Evolutionary conservation across 1,140 invertebrate genomes (phyloP).

Genomic region (Tyrophagus putrescentiae): DNA sequence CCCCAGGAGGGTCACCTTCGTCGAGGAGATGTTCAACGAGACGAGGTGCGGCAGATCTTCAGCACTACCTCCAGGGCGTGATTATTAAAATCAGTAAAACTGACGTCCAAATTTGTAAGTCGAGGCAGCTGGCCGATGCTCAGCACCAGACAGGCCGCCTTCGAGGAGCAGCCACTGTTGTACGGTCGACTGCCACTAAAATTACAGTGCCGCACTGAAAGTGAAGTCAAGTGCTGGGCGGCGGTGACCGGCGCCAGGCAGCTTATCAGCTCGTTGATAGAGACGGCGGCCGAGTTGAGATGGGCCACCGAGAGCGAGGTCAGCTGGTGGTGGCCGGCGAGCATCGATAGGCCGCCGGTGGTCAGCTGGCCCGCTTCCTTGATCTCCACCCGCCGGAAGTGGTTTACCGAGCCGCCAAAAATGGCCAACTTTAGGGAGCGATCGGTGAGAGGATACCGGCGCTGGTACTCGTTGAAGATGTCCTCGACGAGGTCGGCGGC

Average conservation of each 20-base stretch:
- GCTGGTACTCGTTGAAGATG: conserved; percentile 46
- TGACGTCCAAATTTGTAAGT: conserved; percentile 51
- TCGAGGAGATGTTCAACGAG: conserved; percentile 53
- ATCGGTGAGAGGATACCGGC: conserved; percentile 44
- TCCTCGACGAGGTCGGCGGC: conserved; percentile 44
- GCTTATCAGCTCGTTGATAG: conserved; percentile 49
- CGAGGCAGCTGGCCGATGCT: conserved; percentile 38
- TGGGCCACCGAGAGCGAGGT: conserved; percentile 45
- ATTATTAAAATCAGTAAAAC: conserved; percentile 53
- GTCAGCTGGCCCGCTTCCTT: conserved; percentile 39
- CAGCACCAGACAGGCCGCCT: conserved; percentile 36
- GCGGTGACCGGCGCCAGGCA: too few relatives aligned
- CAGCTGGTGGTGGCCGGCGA: conserved; percentile 52
- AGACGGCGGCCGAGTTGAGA: too few relatives aligned
- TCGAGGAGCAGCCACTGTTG: too few relatives aligned
- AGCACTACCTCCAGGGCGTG: conserved; percentile 51
- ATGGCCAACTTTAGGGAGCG: conserved; percentile 29
- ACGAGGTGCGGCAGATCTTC: conserved; percentile 51
- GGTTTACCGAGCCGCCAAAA: conserved; percentile 49
- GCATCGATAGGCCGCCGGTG: conserved; percentile 45
- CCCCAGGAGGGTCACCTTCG: conserved; percentile 49
- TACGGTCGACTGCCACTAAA: too few relatives aligned
- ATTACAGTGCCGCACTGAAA: conserved; percentile 51
- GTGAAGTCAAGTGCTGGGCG: conserved; percentile 47
- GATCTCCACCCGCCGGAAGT: conserved; percentile 40